Base-by-base conservation (phyloP, 2,797 vertebrate genomes). In the Enoplosus armatus region DNA sequence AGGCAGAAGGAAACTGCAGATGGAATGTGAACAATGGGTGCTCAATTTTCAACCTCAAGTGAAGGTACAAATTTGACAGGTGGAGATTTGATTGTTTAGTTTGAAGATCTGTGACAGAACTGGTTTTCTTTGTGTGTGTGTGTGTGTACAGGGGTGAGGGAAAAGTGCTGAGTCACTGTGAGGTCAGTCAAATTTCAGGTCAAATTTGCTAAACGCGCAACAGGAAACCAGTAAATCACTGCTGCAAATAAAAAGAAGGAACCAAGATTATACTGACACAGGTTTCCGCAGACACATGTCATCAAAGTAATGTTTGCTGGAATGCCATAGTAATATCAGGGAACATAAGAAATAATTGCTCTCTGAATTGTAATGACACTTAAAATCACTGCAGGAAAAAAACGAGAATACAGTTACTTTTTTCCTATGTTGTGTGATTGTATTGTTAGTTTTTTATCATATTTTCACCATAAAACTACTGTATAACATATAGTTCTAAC, bases 81-180 rank as follows among this genome's bases (percentile, higher is more conserved):
- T 12, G 3, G 2, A 7, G 4, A 18, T 29, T 8, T 55, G 12
- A 8, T 53, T 47, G 29, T 45, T 43, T 31, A 5, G 5, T 39
- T 11, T 31, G 3, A 63, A 50, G 48, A 27, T 15, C 1, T 5
- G 29, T 20, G 47, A 18, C 31, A 5, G 53, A 29, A 18, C 43
- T n/a, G 45, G 18, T 54, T 78, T 43, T 14, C 6, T 15, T 1
- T 58, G 15, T 70, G 37, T 72, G 39, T 72, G 63, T 60, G 24
- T 16, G 41, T 0, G 41, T 41, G 43, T 45, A 16, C n/a, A 68
- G 43, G 24, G 51, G 50, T 74, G 59, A 84, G 59, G 37, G 33
- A 51, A 84, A 85, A 88, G 60, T 86, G 91, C 84, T 82, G 79
- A 91, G 85, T 92, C 87, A 92, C 50, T 9, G 26, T 92, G 86